phyloP scores from a whole-genome alignment of 2,888 invertebrate genomes.

The Heteromurus nitidus region DNA sequence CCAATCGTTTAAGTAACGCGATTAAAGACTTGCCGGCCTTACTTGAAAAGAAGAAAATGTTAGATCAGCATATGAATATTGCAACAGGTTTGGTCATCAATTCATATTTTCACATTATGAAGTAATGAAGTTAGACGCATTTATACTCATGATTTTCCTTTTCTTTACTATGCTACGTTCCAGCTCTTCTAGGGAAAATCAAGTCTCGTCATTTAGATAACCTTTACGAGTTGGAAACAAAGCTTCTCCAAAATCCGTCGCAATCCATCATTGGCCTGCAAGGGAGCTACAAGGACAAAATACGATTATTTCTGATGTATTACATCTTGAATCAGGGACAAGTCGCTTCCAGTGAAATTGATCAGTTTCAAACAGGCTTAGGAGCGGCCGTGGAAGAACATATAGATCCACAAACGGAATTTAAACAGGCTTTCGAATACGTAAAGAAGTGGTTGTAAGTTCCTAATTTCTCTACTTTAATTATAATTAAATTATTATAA shows the following conservation, averaged over 20 bases:
- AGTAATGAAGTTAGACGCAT: neutral
- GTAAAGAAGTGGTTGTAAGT: slow-evolving; percentile 93
- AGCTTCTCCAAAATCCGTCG: slow-evolving; percentile 80
- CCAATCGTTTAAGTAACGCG: slow-evolving; percentile 93
- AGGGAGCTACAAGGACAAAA: slow-evolving; percentile 92
- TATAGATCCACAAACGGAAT: slow-evolving; percentile 32
- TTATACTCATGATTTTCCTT: neutral
- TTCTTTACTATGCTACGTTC: neutral
- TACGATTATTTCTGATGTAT: slow-evolving; percentile 93
- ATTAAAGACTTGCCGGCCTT: slow-evolving; percentile 97
- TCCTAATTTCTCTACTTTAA: neutral
- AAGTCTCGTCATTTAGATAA: slow-evolving; percentile 94
- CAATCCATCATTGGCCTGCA: slow-evolving; percentile 83
- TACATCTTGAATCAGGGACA: slow-evolving; percentile 79
- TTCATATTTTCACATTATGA: neutral
- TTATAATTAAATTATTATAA: slow-evolving; percentile 8
- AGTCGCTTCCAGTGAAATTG: slow-evolving; percentile 81
- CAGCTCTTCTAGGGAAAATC: slow-evolving; percentile 86
- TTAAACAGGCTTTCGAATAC: slow-evolving; percentile 81
- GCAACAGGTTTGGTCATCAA: slow-evolving; percentile 83
- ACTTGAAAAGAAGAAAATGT: slow-evolving; percentile 96
- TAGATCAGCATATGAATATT: slow-evolving; percentile 99
- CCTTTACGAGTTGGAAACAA: slow-evolving; percentile 98
- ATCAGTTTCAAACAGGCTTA: slow-evolving; percentile 87
- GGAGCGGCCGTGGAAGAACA: slow-evolving; percentile 89